A percentile compares a stretch with the other conserved stretches of the same genome.
These are phyloP conservation scores for Tachina fera DNA, from an alignment of 2,888 invertebrate genomes.

Conservation along the genomic window DNA sequence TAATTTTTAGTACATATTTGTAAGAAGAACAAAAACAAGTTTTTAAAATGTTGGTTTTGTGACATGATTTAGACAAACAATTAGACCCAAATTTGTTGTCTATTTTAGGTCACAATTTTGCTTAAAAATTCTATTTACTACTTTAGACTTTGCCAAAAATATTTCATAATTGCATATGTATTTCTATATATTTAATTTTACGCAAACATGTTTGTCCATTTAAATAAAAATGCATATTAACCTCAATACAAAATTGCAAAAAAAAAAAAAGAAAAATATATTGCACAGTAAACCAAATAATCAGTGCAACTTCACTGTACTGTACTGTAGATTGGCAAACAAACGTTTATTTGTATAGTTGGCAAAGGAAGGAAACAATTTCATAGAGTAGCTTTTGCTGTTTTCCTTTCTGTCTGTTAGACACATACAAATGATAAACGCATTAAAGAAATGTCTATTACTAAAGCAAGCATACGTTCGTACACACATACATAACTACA, in stretches of 20 bases:
- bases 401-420: conserved; percentile 43
- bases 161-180: neutral
- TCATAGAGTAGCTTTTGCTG: conserved; percentile 49
- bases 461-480: neutral
- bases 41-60: too few species aligned
- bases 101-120: neutral
- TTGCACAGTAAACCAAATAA: conserved; percentile 35
- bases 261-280: conserved; percentile 5
- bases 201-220: neutral
- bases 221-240: neutral
- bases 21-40: too few species aligned
- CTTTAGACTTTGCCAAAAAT: neutral
- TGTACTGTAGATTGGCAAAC: neutral
- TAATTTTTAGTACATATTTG: too few species aligned
- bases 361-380: conserved; percentile 59
- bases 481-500: neutral
- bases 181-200: neutral
- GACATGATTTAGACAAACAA: too few species aligned
- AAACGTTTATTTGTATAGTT: conserved; percentile 31
- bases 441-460: conserved; percentile 5
- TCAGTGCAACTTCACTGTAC: neutral
- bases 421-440: neutral
- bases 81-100: neutral
- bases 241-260: conserved; percentile 6
- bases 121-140: too few species aligned